Evolutionary conservation across 2,888 invertebrate species (phyloP), one percentile per base, ranked within the genome.

Genomic region (Rhamnusium bicolor): DNA sequence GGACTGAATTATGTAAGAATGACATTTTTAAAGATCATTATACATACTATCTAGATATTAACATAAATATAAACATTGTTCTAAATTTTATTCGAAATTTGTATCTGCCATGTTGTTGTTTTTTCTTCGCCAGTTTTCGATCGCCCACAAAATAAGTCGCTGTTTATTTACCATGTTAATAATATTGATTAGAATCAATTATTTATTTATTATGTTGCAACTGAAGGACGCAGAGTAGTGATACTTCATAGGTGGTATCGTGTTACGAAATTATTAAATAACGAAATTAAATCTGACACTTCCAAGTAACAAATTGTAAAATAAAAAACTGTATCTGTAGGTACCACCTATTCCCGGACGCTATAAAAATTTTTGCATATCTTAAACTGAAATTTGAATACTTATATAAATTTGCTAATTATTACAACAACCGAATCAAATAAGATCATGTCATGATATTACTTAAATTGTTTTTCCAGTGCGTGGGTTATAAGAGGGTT

Each of bases 111-210:
- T 40, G 40, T 2, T n/a, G 53, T 65, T 65, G 21, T 47, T 65
- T 65, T 19, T 51, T 49, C 16, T 29, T 6, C 63, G 16, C n/a
- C 18, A 14, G 29, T 49, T 49, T 29, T 32, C n/a, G 63, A 63
- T 49, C 63, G 63, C 63, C 63, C 27, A 63, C 63, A 21, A 21
- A 63, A 27, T 51, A 63, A 49, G 12, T 49, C 58, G 18, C 58
- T 49, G 63, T 63, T 63, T 63, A 49, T 27, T 49, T 14, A 24
- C 54, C 12, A 54, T 54, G 54, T 54, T 24, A 54, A 24, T 54
- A n/a, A 10, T 29, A 51, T 51, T 27, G 49, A 21, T 63, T 49
- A 51, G 49, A 63, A 49, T 63, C 63, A 49, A 61, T 61, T 19
- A 63, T 49, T 63, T 49, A 12, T 32, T 49, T 40, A 12, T 32